Percentiles rank a stretch among this genome's conserved stretches.
phyloP scores from a whole-genome alignment of 1,140 invertebrate genomes.

The Steinernema feltiae region DNA sequence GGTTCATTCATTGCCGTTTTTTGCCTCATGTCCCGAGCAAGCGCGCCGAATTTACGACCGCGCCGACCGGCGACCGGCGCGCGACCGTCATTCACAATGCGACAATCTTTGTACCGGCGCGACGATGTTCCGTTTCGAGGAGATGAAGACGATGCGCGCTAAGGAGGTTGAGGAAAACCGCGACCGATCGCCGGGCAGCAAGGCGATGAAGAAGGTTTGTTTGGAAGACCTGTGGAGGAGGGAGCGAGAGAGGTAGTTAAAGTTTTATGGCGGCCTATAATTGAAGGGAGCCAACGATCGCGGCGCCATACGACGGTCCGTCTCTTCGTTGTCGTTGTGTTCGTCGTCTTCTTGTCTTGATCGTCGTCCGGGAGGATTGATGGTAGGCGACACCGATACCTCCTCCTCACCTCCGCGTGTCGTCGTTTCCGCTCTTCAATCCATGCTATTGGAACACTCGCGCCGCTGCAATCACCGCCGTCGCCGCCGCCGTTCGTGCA shows the following conservation, averaged over 20 bases:
- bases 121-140: neutral
- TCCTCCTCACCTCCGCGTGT: neutral
- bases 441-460: neutral
- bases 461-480: too few relatives aligned
- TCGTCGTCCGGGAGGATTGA: slow-evolving; percentile 2
- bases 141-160: neutral
- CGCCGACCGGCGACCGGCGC: neutral
- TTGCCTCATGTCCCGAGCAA: neutral
- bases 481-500: neutral
- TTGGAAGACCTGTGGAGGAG: slow-evolving; percentile 3
- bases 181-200: neutral
- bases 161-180: neutral
- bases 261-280: slow-evolving; percentile 15
- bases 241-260: slow-evolving; percentile 10
- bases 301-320: slow-evolving; percentile 12
- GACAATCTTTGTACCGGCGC: too few relatives aligned
- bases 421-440: neutral
- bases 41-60: slow-evolving; percentile 5
- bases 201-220: slow-evolving; percentile 5
- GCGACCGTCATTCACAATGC: too few relatives aligned
- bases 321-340: neutral
- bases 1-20: neutral
- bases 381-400: slow-evolving; percentile 13
- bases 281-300: slow-evolving; percentile 13
- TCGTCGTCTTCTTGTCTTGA: neutral